These are phyloP conservation scores for Loripinus fragilis DNA, from an alignment of 2,888 invertebrate species.

Conservation along the genomic window DNA sequence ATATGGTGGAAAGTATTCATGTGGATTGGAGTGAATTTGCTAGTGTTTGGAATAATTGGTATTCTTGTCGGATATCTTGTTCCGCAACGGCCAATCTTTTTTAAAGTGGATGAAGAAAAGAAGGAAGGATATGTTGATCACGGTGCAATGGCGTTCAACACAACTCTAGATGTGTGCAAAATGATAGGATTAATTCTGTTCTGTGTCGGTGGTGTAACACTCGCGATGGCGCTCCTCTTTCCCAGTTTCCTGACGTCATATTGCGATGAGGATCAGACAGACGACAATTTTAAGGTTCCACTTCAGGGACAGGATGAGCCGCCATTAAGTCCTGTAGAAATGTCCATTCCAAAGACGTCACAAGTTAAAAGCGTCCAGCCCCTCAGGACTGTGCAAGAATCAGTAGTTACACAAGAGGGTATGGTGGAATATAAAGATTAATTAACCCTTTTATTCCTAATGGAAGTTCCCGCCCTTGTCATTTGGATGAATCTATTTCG, in stretches of 20 bases:
- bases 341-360: conserved; percentile 81
- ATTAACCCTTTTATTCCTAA: too few relatives aligned
- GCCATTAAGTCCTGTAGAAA: conserved; percentile 76
- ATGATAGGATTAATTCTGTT: conserved; percentile 84
- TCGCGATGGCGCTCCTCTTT: conserved; percentile 84
- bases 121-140: conserved; percentile 79
- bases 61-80: conserved; percentile 85
- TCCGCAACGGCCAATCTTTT: conserved; percentile 82
- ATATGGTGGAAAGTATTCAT: conserved; percentile 84
- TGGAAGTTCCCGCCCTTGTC: too few relatives aligned
- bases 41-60: conserved; percentile 84
- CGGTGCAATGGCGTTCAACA: conserved; percentile 83
- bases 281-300: conserved; percentile 74
- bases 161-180: conserved; percentile 84
- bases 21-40: conserved; percentile 84
- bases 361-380: conserved; percentile 82
- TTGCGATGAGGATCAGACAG: conserved; percentile 80
- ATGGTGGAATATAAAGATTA: conserved; percentile 57
- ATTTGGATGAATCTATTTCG: too few relatives aligned
- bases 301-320: conserved; percentile 71
- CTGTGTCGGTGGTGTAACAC: conserved; percentile 84
- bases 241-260: conserved; percentile 84
- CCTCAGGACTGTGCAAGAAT: conserved; percentile 72
- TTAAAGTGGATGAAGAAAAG: conserved; percentile 79
- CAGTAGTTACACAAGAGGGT: conserved; percentile 71